phyloP scores from a whole-genome alignment of 92 coral and sea anemone genomes.

The Metridium senile region DNA sequence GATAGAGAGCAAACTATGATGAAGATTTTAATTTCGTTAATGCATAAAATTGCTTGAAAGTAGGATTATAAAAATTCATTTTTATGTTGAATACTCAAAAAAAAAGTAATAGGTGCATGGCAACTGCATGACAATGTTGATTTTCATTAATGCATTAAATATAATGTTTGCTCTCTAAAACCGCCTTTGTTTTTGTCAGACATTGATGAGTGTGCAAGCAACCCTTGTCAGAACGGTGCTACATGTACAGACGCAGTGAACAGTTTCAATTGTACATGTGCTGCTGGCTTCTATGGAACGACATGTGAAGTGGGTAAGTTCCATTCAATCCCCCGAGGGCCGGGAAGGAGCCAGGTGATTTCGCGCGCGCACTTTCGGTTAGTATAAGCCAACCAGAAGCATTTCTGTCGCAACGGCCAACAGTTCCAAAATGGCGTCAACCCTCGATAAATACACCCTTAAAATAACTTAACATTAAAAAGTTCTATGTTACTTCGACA shows the following conservation, averaged over 20 bases:
- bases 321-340: not conserved
- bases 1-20: too few relatives aligned
- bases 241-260: not conserved
- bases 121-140: too few relatives aligned
- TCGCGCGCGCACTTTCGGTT: too few relatives aligned
- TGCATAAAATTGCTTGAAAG: too few relatives aligned
- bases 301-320: constrained; percentile 2
- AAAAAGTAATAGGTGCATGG: not conserved
- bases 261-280: not conserved
- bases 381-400: too few relatives aligned
- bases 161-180: too few relatives aligned
- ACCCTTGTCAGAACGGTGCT: constrained; percentile 22
- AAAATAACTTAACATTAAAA: too few relatives aligned
- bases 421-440: not conserved
- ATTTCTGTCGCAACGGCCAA: not conserved
- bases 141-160: too few relatives aligned
- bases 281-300: constrained; percentile 10
- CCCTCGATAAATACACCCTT: too few relatives aligned
- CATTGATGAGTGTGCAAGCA: not conserved
- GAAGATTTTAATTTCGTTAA: too few relatives aligned
- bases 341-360: not conserved
- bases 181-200: not conserved
- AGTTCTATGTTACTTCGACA: too few relatives aligned
- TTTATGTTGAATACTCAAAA: not conserved
- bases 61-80: too few relatives aligned